These are phyloP conservation scores for Apodemia duryi DNA, from an alignment of 2,888 invertebrate species.

Conservation along the genomic window DNA sequence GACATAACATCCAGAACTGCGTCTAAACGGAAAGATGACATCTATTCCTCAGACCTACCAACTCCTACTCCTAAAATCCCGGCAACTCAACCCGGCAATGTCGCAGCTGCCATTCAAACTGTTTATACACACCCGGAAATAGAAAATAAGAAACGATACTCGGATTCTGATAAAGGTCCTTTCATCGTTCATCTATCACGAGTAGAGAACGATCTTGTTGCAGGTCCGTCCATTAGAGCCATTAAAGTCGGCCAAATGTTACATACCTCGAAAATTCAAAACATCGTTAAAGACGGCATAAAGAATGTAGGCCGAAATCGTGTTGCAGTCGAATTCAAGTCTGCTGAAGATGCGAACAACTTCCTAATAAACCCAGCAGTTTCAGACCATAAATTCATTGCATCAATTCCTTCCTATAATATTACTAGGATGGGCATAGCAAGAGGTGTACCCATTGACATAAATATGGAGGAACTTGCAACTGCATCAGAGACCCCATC, in stretches of 20 bases:
- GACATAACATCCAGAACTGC: too few species aligned
- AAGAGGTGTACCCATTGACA: too few species aligned
- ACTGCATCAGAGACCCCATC: not conserved
- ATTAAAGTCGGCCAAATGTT: not conserved
- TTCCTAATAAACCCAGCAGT: not conserved
- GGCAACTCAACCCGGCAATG: too few species aligned
- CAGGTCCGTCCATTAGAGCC: not conserved
- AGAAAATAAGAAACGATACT: not conserved
- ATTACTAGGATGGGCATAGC: too few species aligned
- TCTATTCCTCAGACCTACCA: too few species aligned
- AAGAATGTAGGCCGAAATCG: constrained; percentile 6
- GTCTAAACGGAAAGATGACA: not conserved
- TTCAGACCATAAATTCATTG: not conserved
- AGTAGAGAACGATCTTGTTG: not conserved
- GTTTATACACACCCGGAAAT: too few species aligned
- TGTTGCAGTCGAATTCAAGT: not conserved
- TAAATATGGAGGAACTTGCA: too few species aligned
- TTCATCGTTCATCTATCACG: not conserved
- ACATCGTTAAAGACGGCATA: not conserved
- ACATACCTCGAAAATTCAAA: not conserved
- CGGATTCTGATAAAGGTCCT: not conserved
- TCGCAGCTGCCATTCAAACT: too few species aligned
- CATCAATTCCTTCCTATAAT: too few species aligned
- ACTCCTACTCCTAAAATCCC: too few species aligned
- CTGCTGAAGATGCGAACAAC: not conserved